Conservation (phyloP, 1,140 invertebrate genomes). For the Drosophila ohnishii region DNA sequence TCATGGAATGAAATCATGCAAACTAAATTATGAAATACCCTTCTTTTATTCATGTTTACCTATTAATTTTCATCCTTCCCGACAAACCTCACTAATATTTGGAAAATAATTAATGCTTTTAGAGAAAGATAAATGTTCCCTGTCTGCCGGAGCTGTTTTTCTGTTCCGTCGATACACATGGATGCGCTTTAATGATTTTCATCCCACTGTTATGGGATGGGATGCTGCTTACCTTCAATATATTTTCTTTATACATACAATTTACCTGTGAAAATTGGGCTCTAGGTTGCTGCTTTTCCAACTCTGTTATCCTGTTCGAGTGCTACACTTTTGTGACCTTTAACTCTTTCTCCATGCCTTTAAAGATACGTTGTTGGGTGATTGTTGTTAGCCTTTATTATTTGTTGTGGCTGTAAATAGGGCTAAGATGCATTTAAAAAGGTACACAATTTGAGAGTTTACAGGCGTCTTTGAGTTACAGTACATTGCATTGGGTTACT, state of each 20-base stretch:
- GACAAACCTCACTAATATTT: not conserved
- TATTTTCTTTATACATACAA: not conserved
- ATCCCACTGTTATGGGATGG: constrained; percentile 6
- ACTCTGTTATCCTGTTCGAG: constrained; percentile 8
- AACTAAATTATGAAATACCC: not conserved
- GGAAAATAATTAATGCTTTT: not conserved
- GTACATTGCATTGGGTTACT: not conserved
- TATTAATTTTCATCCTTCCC: constrained; percentile 3
- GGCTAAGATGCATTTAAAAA: constrained; percentile 9
- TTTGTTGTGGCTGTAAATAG: not conserved
- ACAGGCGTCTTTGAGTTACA: not conserved
- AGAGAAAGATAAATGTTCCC: not conserved
- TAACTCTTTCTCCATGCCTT: not conserved
- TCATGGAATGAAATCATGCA: not conserved
- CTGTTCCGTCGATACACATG: constrained; percentile 19
- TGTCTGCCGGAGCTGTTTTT: not conserved
- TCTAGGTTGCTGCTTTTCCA: not conserved
- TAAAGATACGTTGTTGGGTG: not conserved
- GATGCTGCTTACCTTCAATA: constrained; percentile 3
- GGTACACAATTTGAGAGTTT: not conserved
- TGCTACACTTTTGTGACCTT: constrained; percentile 20
- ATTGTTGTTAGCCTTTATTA: not conserved
- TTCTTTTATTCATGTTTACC: constrained; percentile 15
- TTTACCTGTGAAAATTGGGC: not conserved
- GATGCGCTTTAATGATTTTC: constrained; percentile 17